Conservation (phyloP, 2,797 vertebrate genomes). For the Picus viridis region DNA sequence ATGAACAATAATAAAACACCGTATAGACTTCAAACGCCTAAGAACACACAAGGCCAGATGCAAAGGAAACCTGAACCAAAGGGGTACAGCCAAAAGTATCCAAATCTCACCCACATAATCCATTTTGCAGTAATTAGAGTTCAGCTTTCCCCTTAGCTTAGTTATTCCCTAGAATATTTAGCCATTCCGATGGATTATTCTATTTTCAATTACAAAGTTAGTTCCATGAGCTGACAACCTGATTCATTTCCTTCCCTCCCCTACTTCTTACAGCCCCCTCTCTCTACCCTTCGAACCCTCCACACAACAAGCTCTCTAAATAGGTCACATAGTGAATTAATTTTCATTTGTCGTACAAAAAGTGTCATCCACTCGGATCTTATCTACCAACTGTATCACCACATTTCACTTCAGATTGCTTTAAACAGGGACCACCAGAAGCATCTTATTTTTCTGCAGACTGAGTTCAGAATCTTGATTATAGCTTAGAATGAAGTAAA, state of each 20-base stretch:
- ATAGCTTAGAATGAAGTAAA: neutral
- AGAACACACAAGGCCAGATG: neutral
- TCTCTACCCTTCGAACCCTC: neutral
- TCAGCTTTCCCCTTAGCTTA: neutral
- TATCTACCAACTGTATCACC: neutral
- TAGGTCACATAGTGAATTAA: constrained; percentile 47
- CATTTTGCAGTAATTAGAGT: neutral
- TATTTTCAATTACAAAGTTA: neutral
- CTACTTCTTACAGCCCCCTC: neutral
- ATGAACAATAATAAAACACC: neutral
- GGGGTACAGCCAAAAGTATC: neutral
- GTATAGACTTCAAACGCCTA: neutral
- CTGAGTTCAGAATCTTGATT: neutral
- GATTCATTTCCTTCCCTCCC: neutral
- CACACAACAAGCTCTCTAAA: neutral
- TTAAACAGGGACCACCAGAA: constrained; percentile 9
- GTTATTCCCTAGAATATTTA: neutral
- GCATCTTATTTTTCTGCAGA: neutral
- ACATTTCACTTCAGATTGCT: neutral
- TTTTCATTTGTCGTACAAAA: constrained; percentile 19
- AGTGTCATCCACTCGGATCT: neutral
- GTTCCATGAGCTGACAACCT: neutral
- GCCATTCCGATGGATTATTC: neutral
- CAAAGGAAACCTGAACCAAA: neutral
- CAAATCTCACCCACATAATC: neutral